Evolutionary conservation across 2,113 vertebrate species (phyloP), one percentile per base, ranked within the genome.

Genomic region (Albula goreensis): DNA sequence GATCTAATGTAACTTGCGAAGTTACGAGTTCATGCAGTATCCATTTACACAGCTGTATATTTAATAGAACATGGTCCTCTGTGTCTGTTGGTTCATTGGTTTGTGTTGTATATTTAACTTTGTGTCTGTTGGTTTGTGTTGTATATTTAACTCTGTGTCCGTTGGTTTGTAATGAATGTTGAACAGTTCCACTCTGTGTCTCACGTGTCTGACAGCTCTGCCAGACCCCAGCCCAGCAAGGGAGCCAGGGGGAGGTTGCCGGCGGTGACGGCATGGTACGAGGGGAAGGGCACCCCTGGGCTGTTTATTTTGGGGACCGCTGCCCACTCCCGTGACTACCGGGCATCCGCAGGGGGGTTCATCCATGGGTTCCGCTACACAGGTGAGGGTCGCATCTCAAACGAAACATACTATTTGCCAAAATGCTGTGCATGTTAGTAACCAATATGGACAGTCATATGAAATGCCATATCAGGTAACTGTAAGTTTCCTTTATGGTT

Each of bases 341-440:
- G 97, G 78, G 94, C 94, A 13, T 98, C 98, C 19, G 98, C 98
- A 0, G 98, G 98, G 1, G 98, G 98, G 78, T 99, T 99, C 88
- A 92, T 99, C 91, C 98, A 99, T 17, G 98, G 98, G 17, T 99
- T 99, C 89, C 96, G 98, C n/a, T 99, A 99, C 90, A 99, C 97
- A 92, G 97, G 98, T 99, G 96, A 95, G 60, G 22, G 17, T 51
- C 0, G 4, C 3, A 0, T 12, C 2, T 1, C 31, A 41, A 41
- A 41, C 31, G 1, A 41, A 41, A 41, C 31, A 1, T 41, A 41
- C 31, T 41, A 41, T 41, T 41, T 41, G 31, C 31, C 31, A 41
- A 41, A 41, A 41, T 41, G 0, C 0, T 41, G 31, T 41, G 31
- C 0, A 41, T 41, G 31, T 41, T 41, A 41, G 31, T 41, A 41